Base-by-base conservation (phyloP, 2,113 vertebrate genomes). In the Plecotus auritus region DNA sequence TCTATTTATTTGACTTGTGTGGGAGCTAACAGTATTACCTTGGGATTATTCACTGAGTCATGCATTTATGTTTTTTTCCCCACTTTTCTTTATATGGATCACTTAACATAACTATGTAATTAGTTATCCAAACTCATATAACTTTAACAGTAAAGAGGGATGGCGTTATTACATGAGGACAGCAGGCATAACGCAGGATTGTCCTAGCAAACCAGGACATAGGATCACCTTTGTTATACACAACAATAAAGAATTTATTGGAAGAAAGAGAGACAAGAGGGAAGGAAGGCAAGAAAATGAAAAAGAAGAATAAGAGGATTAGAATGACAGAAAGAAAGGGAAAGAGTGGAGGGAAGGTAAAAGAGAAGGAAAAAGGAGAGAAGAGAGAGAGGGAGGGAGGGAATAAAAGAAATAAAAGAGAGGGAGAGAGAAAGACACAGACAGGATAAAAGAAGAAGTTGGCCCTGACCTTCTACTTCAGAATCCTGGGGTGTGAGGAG, bases 361-460 rank as follows among this genome's bases (percentile, higher is more conserved):
- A 18, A 13, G 59, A 61, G 1, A 61, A 61, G 26, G 59, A 61
- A 61, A 28, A 61, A 61, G 23, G 23, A 51, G n/a, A 9, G 47
- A 42, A 5, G 64, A n/a, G 47, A 64, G 12, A 32, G 10, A 18
- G 5, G 28, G 37, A 28, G 18, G 22, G 13, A 32, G 23, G 10
- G 59, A 22, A 26, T 18, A 18, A 49, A 59, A 9, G 13, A 14
- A n/a, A 42, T 70, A 28, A 2, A 2, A 5, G 5, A 3, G 10
- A 1, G 0, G 3, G 22, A 17, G 2, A 7, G 5, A 32, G 0
- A 49, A 5, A 74, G 32, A 16, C 35, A 8, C 30, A 8, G 17
- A 54, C 7, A 64, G 4, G 51, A 35, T 85, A 22, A 76, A 69
- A 32, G n/a, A 40, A 90, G 32, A 49, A 35, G 37, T 37, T 45